Evolutionary conservation across 53 echinoderm and acorn worm genomes (phyloP).

Genomic region (Antedon mediterranea): DNA sequence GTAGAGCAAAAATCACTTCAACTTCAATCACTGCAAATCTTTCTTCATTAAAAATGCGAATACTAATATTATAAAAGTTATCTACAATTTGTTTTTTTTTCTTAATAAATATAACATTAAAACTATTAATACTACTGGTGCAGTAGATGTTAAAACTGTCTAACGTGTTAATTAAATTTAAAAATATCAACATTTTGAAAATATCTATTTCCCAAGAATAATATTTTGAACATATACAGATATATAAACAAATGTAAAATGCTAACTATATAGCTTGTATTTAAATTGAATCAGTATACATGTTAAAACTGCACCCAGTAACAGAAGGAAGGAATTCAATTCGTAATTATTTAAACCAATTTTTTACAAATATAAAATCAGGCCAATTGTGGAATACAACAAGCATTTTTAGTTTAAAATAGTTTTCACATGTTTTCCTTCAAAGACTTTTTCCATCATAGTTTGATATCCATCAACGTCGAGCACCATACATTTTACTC

Average conservation of each 20-base stretch:
- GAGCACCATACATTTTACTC: too few species aligned
- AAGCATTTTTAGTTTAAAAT: background rate
- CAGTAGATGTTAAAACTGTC: background rate
- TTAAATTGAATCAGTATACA: too few species aligned
- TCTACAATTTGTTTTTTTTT: background rate
- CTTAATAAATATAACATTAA: background rate
- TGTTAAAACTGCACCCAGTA: background rate
- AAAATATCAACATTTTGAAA: background rate
- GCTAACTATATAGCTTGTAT: too few species aligned
- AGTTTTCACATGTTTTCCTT: background rate
- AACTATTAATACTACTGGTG: background rate
- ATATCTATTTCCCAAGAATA: background rate
- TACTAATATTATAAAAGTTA: background rate
- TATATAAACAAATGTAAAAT: too few species aligned
- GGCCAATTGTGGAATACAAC: background rate
- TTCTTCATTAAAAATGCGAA: background rate
- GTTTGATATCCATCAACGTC: too few species aligned
- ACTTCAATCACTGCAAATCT: background rate
- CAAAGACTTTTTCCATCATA: too few species aligned
- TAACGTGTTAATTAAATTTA: background rate
- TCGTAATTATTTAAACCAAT: background rate
- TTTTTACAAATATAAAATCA: background rate
- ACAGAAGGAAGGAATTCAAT: background rate
- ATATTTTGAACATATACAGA: background rate
- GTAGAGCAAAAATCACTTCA: background rate